These are phyloP conservation scores for Oedothorax gibbosus DNA, from an alignment of 1,140 invertebrate species.

Conservation along the genomic window DNA sequence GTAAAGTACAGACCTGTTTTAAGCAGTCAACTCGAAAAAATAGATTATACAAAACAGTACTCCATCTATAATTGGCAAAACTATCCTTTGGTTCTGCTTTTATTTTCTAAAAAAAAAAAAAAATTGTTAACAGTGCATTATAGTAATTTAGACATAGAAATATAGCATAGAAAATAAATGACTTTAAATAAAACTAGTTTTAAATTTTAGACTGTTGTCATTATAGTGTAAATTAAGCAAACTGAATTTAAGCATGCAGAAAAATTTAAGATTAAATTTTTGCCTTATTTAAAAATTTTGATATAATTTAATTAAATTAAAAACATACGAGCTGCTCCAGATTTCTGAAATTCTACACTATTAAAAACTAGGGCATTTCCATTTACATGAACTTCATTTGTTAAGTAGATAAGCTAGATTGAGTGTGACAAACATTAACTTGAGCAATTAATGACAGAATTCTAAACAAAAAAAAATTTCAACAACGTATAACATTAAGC, in stretches of 20 bases:
- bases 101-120: conserved; percentile 26
- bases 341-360: too few relatives aligned
- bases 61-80: conserved; percentile 30
- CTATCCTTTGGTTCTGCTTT: conserved; percentile 18
- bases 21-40: conserved; percentile 39
- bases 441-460: too few relatives aligned
- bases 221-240: background rate
- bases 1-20: conserved; percentile 12
- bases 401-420: too few relatives aligned
- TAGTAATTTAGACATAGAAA: too few relatives aligned
- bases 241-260: background rate
- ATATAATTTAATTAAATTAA: background rate
- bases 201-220: background rate
- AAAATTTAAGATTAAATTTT: background rate
- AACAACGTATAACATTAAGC: too few relatives aligned
- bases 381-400: too few relatives aligned
- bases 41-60: conserved; percentile 32
- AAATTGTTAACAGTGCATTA: too few relatives aligned
- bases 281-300: background rate
- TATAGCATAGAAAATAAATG: background rate
- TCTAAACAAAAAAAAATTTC: too few relatives aligned
- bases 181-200: background rate
- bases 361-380: too few relatives aligned
- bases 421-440: too few relatives aligned
- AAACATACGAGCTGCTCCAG: too few relatives aligned